Base-by-base conservation (phyloP, 2,113 vertebrate species). In the Rhinoderma darwinii region DNA sequence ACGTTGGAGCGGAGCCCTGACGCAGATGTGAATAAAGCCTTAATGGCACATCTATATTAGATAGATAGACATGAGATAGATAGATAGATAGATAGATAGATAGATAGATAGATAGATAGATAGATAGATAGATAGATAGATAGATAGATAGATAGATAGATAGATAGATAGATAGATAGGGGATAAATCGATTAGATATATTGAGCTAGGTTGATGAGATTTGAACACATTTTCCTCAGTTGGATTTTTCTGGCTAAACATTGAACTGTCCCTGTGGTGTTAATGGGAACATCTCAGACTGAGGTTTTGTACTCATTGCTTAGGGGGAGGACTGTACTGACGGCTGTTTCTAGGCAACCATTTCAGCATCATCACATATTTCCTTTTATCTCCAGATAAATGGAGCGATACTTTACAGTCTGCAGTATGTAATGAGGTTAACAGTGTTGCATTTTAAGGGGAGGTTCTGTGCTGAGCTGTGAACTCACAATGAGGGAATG, bases 301-400 rank as follows among this genome's bases (percentile, higher is more conserved):
- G 44, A 73, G 74, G 50, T 82, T 84, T 54, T 59, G 47, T n/a
- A 12, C 70, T 54, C 22, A 18, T 30, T 56, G 68, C 82, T 74
- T 74, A 37, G 20, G 30, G 72, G 63, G 81, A 51, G 15, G 72
- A n/a, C 43, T 3, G 3, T 32, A 83, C 32, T 22, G 47, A 11
- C 27, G 25, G 12, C 66, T 73, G 81, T 83, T 83, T 3, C 81
- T 83, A 83, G 30, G 81, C 81, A 83, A 72, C 82, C 37, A 27
- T 43, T 14, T 68, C 61, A 15, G 61, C 63, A 50, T 72, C 35
- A 20, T 56, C 82, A n/a, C 22, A 18, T 74, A 51, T 74, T 12
- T 74, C 41, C 18, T 10, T 32, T 35, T 32, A 43, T 30, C 66
- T 50, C 61, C 41, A 50, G 15, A 47, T 73, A 32, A 37, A 25